These are phyloP conservation scores for Drusus annulatus DNA, from an alignment of 1,140 invertebrate species.

Conservation along the genomic window DNA sequence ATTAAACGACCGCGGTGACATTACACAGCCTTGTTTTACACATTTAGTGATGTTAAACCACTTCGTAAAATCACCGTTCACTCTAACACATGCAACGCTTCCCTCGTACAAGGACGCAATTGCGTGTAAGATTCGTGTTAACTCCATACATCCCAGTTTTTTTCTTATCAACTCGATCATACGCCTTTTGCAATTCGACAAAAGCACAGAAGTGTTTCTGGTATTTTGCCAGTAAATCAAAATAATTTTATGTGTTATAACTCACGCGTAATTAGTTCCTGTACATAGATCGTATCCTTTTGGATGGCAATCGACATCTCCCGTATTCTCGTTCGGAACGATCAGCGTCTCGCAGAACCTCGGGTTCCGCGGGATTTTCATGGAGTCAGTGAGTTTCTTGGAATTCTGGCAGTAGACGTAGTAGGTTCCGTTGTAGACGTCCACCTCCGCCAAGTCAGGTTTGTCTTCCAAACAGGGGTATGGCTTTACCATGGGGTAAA, in stretches of 20 bases:
- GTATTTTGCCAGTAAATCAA: too few species aligned
- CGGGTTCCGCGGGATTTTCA: background rate
- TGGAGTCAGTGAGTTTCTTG: background rate
- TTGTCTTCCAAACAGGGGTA: conserved; percentile 2
- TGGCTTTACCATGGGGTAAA: conserved; percentile 9
- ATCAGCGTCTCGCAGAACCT: background rate
- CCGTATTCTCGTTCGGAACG: background rate
- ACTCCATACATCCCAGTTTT: too few species aligned
- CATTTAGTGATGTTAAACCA: too few species aligned
- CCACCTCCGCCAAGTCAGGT: background rate
- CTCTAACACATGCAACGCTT: too few species aligned
- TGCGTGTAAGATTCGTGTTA: too few species aligned
- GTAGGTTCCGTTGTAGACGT: background rate
- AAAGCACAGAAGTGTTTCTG: too few species aligned
- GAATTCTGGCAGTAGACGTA: background rate
- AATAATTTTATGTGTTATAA: background rate
- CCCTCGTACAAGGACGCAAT: too few species aligned
- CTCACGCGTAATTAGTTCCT: conserved; percentile 21
- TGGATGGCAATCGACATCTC: conserved; percentile 2
- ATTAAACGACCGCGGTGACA: too few species aligned
- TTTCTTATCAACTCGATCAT: too few species aligned
- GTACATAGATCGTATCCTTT: conserved; percentile 11
- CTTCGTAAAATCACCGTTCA: too few species aligned
- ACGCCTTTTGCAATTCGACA: too few species aligned
- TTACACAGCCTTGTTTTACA: too few species aligned